phyloP scores from a whole-genome alignment of 2,888 invertebrate genomes.

The Pandemis cinnamomeana region DNA sequence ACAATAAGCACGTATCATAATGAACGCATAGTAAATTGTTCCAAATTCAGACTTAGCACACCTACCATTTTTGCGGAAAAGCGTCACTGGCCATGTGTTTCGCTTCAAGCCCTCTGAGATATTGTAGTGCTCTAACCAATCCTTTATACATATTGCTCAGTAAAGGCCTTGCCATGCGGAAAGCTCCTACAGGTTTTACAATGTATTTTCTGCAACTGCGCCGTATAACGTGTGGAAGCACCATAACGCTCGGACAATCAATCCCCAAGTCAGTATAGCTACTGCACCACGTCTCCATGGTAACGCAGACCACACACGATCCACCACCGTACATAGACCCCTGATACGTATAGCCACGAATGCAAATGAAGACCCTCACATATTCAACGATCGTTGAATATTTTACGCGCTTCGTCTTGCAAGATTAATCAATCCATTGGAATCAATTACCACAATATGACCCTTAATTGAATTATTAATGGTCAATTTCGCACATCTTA shows the following conservation, averaged over 20 bases:
- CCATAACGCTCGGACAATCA: constrained; percentile 22
- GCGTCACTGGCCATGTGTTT: too few relatives aligned
- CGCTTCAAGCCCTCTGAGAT: not conserved
- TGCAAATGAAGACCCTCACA: constrained; percentile 70
- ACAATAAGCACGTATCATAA: too few relatives aligned
- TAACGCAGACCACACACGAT: constrained; percentile 81
- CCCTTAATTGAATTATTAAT: constrained; percentile 39
- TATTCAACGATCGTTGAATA: constrained; percentile 61
- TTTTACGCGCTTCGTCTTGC: constrained; percentile 63
- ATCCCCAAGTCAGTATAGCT: constrained; percentile 47
- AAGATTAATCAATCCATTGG: constrained; percentile 64
- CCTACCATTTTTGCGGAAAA: too few relatives aligned
- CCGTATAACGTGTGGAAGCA: not conserved
- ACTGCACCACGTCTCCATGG: constrained; percentile 65
- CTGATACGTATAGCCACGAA: constrained; percentile 50
- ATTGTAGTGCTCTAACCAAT: not conserved
- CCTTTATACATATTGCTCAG: not conserved
- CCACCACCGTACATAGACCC: constrained; percentile 58
- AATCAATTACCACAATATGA: constrained; percentile 45
- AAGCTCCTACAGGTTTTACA: not conserved
- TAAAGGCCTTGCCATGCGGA: not conserved
- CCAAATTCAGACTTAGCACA: too few relatives aligned
- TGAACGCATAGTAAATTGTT: too few relatives aligned
- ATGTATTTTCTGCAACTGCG: not conserved
- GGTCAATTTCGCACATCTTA: constrained; percentile 34